phyloP scores from a whole-genome alignment of 2,797 vertebrate genomes.

The Otolemur crassicaudatus region DNA sequence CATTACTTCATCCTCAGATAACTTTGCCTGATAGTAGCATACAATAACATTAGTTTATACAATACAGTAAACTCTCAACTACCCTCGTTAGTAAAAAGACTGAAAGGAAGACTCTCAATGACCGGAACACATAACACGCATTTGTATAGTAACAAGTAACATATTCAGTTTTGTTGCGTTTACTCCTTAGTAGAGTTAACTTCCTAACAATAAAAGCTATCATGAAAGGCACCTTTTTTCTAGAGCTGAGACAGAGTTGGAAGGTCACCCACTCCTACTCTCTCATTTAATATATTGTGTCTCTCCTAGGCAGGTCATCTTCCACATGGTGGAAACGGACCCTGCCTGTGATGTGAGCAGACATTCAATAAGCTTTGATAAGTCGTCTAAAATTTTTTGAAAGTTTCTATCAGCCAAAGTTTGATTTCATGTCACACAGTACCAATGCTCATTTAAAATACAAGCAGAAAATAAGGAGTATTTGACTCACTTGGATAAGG shows the following conservation, averaged over 20 bases:
- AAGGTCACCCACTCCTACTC: background rate
- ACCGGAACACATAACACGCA: background rate
- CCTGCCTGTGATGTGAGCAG: background rate
- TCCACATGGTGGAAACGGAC: background rate
- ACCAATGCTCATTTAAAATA: background rate
- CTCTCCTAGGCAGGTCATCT: background rate
- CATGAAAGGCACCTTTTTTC: background rate
- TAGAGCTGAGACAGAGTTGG: background rate
- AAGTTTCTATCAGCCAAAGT: background rate
- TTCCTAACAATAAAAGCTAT: background rate
- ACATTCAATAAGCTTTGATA: background rate
- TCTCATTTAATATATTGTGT: background rate
- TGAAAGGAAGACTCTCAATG: background rate
- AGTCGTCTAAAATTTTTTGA: background rate
- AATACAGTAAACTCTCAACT: background rate
- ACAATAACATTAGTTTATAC: background rate
- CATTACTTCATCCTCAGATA: background rate
- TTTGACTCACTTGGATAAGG: background rate
- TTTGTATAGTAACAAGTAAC: slow-evolving; percentile 9
- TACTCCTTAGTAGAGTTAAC: background rate
- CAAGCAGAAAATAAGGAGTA: background rate
- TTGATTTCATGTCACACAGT: background rate
- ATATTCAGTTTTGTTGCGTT: background rate
- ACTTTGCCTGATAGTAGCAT: background rate
- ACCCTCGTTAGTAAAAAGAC: background rate